Evolutionary conservation across 1,140 invertebrate genomes (phyloP), one percentile per base, ranked within the genome.

Genomic region (Oedothorax gibbosus): DNA sequence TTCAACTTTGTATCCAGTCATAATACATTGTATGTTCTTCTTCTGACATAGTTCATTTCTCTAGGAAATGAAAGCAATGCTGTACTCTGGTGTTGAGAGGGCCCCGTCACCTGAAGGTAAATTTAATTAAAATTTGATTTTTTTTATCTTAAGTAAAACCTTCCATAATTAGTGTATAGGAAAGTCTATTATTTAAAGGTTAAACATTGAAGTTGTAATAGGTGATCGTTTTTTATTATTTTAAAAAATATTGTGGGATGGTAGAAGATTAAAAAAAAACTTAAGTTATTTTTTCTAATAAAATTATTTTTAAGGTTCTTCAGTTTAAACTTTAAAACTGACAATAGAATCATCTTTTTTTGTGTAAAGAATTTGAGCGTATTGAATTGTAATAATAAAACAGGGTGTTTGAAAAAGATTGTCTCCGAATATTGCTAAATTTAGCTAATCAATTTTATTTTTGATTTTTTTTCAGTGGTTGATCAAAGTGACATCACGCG

Each of bases 1-100:
- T 35, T 35, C 35, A 35, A 35, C 35, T 35, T 35, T 35, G 35
- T 5, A 35, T 35, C 35, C 35, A 35, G 35, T 35, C 1, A 1
- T 35, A 35, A 35, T 35, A 5, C 35, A 35, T 35, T 35, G 35
- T 35, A 35, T 18, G 12, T 15, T 51, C 53, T 71, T 53, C 11
- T 14, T 50, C 12, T 53, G 50, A 8, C 11, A n/a, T n/a, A n/a
- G n/a, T n/a, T 7, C 18, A 8, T 82, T 57, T 60, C 72, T 68
- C 12, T 54, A 88, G 87, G 86, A 87, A 51, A 88, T 97, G 95
- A 97, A 98, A 91, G 93, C 94, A 11, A 96, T 97, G 94, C 90
- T 98, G 0, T 97, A 97, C 88, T 92, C 93, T 86, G 95, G 95
- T 8, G 93, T 97, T 2, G 96, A 98, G 89, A 94, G 96, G 90